A percentile compares a stretch with the other conserved stretches of the same genome.
Conservation (phyloP, 2,797 vertebrate genomes). For the Cyclura pinguis region DNA sequence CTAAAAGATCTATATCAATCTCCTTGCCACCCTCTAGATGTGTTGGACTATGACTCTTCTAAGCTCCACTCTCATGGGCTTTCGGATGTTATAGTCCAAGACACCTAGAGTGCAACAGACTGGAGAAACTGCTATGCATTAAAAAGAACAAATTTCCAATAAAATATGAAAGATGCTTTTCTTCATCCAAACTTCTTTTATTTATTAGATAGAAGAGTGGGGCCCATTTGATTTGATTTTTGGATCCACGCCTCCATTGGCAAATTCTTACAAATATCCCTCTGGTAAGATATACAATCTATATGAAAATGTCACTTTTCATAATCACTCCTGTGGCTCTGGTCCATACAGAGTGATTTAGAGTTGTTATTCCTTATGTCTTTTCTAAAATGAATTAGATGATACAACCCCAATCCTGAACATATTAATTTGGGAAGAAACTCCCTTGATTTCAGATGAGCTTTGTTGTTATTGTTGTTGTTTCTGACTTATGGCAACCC, state of each 20-base stretch:
- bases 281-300: constrained; percentile 50
- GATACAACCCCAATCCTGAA: background rate
- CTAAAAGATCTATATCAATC: background rate
- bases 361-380: background rate
- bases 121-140: background rate
- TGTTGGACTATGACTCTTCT: background rate
- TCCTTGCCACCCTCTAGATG: background rate
- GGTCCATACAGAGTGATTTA: background rate
- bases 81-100: background rate
- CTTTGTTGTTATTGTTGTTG: too few relatives aligned
- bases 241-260: constrained; percentile 52
- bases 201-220: constrained; percentile 65
- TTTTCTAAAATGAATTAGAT: background rate
- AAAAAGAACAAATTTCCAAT: background rate
- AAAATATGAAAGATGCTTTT: background rate
- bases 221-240: constrained; percentile 68
- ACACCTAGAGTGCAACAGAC: background rate
- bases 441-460: background rate
- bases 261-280: constrained; percentile 7
- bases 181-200: background rate
- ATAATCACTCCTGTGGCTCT: background rate
- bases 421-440: background rate
- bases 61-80: background rate
- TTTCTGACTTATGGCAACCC: background rate
- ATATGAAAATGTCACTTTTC: background rate